Conservation (phyloP, 2,113 vertebrate species). For the Leptobrachium ailaonicum region DNA sequence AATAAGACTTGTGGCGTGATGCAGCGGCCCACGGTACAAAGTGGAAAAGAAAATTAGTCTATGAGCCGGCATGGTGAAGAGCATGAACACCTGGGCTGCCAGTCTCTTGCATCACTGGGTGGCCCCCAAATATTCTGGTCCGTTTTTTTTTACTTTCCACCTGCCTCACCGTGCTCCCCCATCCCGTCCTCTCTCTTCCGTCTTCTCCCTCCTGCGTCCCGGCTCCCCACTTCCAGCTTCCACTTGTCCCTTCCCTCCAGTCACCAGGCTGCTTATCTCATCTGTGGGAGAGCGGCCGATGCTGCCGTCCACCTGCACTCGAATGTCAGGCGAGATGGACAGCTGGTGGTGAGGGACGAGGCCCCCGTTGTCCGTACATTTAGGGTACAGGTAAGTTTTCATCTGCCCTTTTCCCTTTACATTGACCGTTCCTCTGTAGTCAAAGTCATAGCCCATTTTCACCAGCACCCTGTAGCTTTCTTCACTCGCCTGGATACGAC, state of each 20-base stretch:
- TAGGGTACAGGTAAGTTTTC: constrained; percentile 97
- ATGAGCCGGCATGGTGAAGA: constrained; percentile 11
- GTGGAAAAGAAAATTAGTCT: constrained; percentile 14
- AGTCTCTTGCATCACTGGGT: constrained; percentile 8
- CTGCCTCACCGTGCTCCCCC: constrained; percentile 44
- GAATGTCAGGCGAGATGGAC: constrained; percentile 92
- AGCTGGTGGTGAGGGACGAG: constrained; percentile 78
- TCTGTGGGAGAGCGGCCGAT: constrained; percentile 96
- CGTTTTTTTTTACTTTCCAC: constrained; percentile 5
- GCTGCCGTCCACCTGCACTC: constrained; percentile 96
- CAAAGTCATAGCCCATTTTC: constrained; percentile 92
- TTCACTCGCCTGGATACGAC: constrained; percentile 95
- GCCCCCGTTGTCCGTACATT: constrained; percentile 82
- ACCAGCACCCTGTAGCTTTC: constrained; percentile 89
- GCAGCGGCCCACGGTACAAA: constrained; percentile 26
- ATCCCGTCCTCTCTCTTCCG: constrained; percentile 40
- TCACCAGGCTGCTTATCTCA: constrained; percentile 87
- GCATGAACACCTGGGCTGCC: constrained; percentile 10
- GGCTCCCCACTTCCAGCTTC: constrained; percentile 26
- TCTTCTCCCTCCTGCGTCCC: constrained; percentile 33
- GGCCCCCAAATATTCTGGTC: constrained; percentile 22
- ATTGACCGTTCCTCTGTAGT: constrained; percentile 96
- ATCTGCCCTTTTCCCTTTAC: constrained; percentile 98
- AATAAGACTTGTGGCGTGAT: constrained; percentile 38
- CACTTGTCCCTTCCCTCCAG: constrained; percentile 46